Percentiles rank a stretch among this genome's conserved stretches.
Conservation (phyloP, 2,888 invertebrate genomes). For the Dasysyrphus albostriatus region DNA sequence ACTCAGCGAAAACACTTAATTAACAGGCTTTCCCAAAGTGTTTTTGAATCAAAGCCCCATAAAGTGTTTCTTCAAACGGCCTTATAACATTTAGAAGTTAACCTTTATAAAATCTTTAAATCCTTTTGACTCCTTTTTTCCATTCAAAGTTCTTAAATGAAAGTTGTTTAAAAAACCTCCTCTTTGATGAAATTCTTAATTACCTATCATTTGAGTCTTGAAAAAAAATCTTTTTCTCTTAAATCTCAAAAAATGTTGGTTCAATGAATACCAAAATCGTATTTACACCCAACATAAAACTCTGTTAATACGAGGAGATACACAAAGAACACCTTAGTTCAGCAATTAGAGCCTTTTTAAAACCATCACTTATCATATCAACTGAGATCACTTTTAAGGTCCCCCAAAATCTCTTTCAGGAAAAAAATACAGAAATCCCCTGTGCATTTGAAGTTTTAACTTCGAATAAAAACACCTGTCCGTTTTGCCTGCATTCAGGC, state of each 20-base stretch:
- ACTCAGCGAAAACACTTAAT: too few relatives aligned
- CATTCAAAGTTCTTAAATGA: too few relatives aligned
- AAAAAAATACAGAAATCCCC: neutral
- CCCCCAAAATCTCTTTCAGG: neutral
- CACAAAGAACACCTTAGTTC: neutral
- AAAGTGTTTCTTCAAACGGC: too few relatives aligned
- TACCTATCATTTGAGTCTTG: neutral
- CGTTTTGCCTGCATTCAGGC: slow-evolving; percentile 22
- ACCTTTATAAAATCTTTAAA: too few relatives aligned
- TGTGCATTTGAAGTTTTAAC: slow-evolving; percentile 21
- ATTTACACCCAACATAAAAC: neutral
- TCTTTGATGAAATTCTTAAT: neutral
- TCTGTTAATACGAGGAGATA: neutral
- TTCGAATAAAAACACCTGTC: slow-evolving; percentile 1
- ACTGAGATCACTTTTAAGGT: neutral
- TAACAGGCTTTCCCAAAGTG: too few relatives aligned
- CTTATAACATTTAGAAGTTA: too few relatives aligned
- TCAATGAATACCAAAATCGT: neutral
- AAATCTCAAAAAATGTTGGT: neutral
- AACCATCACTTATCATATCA: slow-evolving; percentile 1
- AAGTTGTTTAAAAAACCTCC: too few relatives aligned
- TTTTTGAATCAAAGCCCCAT: too few relatives aligned
- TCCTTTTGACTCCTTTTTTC: too few relatives aligned
- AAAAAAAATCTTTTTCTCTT: neutral
- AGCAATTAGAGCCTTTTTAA: slow-evolving; percentile 14